Evolutionary conservation across 2,888 invertebrate species (phyloP), one percentile per base, ranked within the genome.

Genomic region (Drosophila neotestacea): DNA sequence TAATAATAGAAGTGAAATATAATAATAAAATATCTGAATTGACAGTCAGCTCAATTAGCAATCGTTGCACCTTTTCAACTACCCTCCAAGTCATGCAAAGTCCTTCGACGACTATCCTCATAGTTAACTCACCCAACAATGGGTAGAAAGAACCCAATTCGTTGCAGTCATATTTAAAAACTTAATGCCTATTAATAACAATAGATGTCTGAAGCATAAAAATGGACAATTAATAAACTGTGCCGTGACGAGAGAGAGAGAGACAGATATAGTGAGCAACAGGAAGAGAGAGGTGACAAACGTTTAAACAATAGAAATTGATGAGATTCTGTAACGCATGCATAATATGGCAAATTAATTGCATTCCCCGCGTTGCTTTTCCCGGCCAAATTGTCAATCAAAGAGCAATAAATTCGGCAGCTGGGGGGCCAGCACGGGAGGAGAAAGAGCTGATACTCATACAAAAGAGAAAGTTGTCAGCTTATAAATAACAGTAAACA

Each of bases 331-430:
- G 85, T 73, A 85, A 85, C 85, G 88, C 84, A 88, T 88, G 88
- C 79, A 83, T 88, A 81, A 85, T 85, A 85, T 85, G 85, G 81
- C 83, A 70, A 88, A 85, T 88, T 85, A 85, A 85, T 85, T 85
- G 83, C 81, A 69, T 66, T 67, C 56, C 48, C 62, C 47, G 56
- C 70, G 67, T 56, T 81, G 85, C 71, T 61, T 62, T 65, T 56
- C 52, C 36, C 27, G 28, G 69, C 78, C 73, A 70, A 85, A 88
- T 78, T 85, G 88, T 85, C 85, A 79, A 85, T 85, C 88, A 85
- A 85, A 85, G 79, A 79, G 86, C 84, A 62, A 85, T 88, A 85
- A 85, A 88, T 88, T 77, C 51, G 54, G 58, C 38, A 61, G 69
- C 22, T 65, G 56, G 46, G 38, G 46, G 46, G 0, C 3, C 39